Evolutionary conservation across 1,140 invertebrate genomes (phyloP), one percentile per base, ranked within the genome.

Genomic region (Meteorus sp.): DNA sequence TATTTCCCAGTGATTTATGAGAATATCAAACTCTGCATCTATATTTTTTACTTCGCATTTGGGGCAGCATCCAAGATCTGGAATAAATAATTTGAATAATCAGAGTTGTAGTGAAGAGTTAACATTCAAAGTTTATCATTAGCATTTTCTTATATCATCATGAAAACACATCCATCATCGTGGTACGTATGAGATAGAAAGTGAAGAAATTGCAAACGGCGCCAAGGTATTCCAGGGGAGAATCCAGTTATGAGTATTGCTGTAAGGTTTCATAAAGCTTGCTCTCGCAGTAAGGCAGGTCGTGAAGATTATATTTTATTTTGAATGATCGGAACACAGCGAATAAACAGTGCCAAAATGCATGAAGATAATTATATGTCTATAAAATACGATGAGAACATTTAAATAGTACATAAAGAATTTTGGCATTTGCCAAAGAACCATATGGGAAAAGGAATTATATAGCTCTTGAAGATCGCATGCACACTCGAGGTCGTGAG

Each of bases 401-500:
- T 15, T 39, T 4, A 15, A n/a, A 13, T 39, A 11, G 3, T n/a
- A n/a, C 8, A 13, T 7, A 39, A 39, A 39, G 35, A 39, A 39
- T 39, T 29, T 29, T 39, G 23, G 57, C 51, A 56, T 58, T 47
- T 58, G 55, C 47, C 50, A 58, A 35, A n/a, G n/a, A 56, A 48
- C 37, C n/a, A 62, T 53, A 17, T 41, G 25, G 43, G n/a, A 25
- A 58, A 19, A 43, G 20, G 31, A 66, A 54, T 60, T 63, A 62
- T 52, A 45, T 11, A 57, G 17, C 33, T 23, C 27, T 58, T 43
- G n/a, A 50, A 29, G 60, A 62, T 69, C 61, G 68, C 68, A 70
- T 70, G 65, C 59, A 59, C 63, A 3, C 35, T 8, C 35, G 35
- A 67, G 65, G 65, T 70, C 70, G 59, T 48, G 62, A 61, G 56